Evolutionary conservation across 2,797 vertebrate genomes (phyloP).

Genomic region (Anas acuta): DNA sequence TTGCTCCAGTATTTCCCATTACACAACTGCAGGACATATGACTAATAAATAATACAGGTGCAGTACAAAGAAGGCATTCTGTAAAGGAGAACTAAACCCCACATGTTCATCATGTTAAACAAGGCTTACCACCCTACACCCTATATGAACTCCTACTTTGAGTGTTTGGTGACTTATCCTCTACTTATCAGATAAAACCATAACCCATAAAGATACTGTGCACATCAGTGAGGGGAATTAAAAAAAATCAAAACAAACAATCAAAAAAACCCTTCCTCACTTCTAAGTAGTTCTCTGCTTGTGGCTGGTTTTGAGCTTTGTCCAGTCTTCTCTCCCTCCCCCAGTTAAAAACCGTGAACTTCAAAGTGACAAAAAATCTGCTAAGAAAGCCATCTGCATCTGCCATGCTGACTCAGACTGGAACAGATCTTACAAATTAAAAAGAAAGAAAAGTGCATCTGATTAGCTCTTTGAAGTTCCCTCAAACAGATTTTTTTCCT

Average conservation of each 20-base stretch:
- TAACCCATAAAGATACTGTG: background rate
- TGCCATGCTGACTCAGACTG: conserved; percentile 18
- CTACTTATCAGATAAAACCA: background rate
- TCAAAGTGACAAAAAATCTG: conserved; percentile 7
- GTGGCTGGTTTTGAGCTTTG: background rate
- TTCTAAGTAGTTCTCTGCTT: background rate
- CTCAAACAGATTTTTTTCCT: background rate
- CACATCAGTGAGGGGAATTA: background rate
- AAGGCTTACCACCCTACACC: background rate
- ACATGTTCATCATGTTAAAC: background rate
- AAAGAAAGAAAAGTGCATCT: background rate
- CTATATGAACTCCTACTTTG: background rate
- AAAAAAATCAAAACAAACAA: fast-evolving
- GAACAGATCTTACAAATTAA: background rate
- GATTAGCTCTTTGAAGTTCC: conserved; percentile 5
- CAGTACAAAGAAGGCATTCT: conserved; percentile 35
- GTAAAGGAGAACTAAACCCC: background rate
- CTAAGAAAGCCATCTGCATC: background rate
- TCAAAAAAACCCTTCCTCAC: background rate
- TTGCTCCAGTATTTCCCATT: conserved; percentile 58
- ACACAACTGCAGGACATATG: background rate
- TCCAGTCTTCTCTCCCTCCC: background rate
- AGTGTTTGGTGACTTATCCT: background rate
- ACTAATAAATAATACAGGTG: conserved; percentile 59
- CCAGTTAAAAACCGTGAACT: background rate